A percentile compares a stretch with the other conserved stretches of the same genome.
These are phyloP conservation scores for Myiopsitta monachus DNA, from an alignment of 2,113 vertebrate species.

Conservation along the genomic window DNA sequence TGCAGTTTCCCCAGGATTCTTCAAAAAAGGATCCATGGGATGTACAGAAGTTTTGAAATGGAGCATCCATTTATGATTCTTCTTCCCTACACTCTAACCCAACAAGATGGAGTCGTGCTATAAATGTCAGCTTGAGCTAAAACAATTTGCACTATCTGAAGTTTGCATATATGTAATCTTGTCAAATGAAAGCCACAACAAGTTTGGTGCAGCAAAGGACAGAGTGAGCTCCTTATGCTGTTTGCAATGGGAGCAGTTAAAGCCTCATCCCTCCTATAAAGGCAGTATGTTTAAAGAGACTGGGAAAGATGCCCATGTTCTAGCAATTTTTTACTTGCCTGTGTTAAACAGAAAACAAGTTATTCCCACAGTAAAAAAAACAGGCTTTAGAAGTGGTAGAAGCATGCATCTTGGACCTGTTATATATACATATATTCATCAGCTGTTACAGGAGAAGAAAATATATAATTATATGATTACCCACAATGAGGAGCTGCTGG, in stretches of 20 bases:
- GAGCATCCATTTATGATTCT: not conserved
- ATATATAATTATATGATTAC: not conserved
- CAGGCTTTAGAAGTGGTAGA: not conserved
- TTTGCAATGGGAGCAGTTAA: conserved; percentile 31
- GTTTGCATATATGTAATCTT: not conserved
- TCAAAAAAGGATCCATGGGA: not conserved
- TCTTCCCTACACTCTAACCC: not conserved
- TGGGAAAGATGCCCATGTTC: conserved; percentile 50
- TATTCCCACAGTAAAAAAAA: not conserved
- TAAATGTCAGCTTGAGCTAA: not conserved
- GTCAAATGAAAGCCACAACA: conserved; percentile 45
- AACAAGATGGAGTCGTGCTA: fast-evolving
- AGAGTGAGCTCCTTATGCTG: conserved; percentile 51
- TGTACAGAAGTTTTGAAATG: not conserved
- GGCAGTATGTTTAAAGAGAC: conserved; percentile 30
- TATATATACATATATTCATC: not conserved
- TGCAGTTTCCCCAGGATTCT: not conserved
- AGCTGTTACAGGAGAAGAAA: not conserved
- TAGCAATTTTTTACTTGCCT: conserved; percentile 18
- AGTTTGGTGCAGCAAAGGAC: conserved; percentile 13
- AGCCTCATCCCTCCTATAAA: conserved; percentile 10
- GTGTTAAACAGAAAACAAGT: conserved; percentile 23
- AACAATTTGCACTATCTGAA: not conserved
- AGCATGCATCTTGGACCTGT: not conserved
- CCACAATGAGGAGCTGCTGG: conserved; percentile 6